These are phyloP conservation scores for Gouania willdenowi DNA, from an alignment of 2,797 vertebrate genomes.

Conservation along the genomic window DNA sequence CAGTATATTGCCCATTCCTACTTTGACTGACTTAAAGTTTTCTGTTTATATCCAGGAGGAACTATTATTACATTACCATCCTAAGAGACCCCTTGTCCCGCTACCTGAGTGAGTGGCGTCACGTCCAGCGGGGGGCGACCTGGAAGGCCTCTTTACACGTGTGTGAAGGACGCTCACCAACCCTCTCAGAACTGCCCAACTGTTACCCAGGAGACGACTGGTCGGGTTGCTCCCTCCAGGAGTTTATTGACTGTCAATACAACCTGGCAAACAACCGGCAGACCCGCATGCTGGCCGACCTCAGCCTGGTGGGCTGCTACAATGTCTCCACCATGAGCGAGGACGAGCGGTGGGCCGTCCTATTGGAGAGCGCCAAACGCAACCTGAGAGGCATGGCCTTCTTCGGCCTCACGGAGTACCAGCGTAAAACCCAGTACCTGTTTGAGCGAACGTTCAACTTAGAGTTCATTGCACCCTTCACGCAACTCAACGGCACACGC, in stretches of 20 bases:
- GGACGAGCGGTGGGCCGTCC: constrained; percentile 85
- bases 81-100: constrained; percentile 93
- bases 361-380: constrained; percentile 92
- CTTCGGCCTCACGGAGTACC: constrained; percentile 94
- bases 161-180: constrained; percentile 90
- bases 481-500: constrained; percentile 93
- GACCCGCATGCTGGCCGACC: constrained; percentile 95
- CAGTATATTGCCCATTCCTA: too few species aligned
- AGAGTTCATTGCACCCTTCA: constrained; percentile 94
- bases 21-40: not conserved
- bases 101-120: constrained; percentile 95
- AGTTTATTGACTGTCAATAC: constrained; percentile 95
- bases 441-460: constrained; percentile 95
- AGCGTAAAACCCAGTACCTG: constrained; percentile 96
- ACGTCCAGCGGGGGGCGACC: constrained; percentile 93
- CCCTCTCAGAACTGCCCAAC: constrained; percentile 89
- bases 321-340: constrained; percentile 90
- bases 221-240: constrained; percentile 90
- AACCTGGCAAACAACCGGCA: constrained; percentile 97
- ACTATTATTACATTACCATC: constrained; percentile 97
- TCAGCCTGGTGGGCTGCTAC: constrained; percentile 96
- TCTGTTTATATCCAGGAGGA: constrained; percentile 66
- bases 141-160: constrained; percentile 95
- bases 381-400: constrained; percentile 95
- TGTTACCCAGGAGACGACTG: constrained; percentile 94